A percentile compares a stretch with the other conserved stretches of the same genome.
Conservation (phyloP, 1,140 invertebrate species). For the Neocloeon triangulifer region DNA sequence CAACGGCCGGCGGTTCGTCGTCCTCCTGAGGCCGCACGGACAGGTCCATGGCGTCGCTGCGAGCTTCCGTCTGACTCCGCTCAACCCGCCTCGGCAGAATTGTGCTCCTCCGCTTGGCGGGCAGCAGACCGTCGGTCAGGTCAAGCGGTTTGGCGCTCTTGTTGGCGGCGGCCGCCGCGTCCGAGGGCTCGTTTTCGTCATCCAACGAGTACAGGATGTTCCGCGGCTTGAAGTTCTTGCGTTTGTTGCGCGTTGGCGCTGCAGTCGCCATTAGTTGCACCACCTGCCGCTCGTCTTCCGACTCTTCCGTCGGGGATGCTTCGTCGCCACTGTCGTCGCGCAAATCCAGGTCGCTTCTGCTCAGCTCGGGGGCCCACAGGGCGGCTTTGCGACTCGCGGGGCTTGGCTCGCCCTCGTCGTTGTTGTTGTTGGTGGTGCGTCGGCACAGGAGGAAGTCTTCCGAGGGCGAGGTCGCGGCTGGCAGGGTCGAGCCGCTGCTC, state of each 20-base stretch:
- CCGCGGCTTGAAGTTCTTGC: slow-evolving; percentile 41
- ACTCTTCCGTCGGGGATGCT: too few relatives aligned
- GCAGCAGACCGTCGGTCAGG: slow-evolving; percentile 14
- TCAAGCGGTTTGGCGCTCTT: slow-evolving; percentile 15
- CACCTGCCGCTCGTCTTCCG: too few relatives aligned
- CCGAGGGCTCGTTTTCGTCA: slow-evolving; percentile 16
- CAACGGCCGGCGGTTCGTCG: slow-evolving; percentile 12
- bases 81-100: slow-evolving; percentile 11
- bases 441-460: too few relatives aligned
- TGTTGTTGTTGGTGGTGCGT: too few relatives aligned
- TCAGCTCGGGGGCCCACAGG: too few relatives aligned
- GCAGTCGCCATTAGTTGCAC: too few relatives aligned
- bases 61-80: slow-evolving; percentile 10
- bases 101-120: slow-evolving; percentile 10
- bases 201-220: slow-evolving; percentile 26
- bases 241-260: slow-evolving; percentile 33
- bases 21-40: slow-evolving; percentile 10
- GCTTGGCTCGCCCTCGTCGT: too few relatives aligned
- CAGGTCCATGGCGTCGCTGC: not conserved
- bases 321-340: too few relatives aligned
- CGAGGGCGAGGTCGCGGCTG: too few relatives aligned
- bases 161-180: slow-evolving; percentile 17
- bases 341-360: too few relatives aligned
- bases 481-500: too few relatives aligned
- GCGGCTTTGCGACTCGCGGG: too few relatives aligned